phyloP scores from a whole-genome alignment of 2,113 vertebrate genomes.

The Hepsetus odoe region DNA sequence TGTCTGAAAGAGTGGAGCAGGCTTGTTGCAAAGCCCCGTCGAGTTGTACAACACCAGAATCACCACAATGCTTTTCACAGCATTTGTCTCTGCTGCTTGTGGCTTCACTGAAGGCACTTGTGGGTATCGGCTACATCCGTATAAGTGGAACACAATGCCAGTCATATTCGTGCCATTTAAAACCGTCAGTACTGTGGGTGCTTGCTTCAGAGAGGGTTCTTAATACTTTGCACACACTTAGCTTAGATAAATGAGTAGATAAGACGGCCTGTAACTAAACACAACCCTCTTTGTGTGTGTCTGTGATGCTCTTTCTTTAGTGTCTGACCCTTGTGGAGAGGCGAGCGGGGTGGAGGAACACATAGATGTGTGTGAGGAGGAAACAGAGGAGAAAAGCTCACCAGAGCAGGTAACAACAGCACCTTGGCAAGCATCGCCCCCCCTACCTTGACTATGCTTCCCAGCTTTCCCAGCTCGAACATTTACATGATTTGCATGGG shows the following conservation, averaged over 20 bases:
- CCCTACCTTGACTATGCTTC: too few relatives aligned
- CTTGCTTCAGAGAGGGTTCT: neutral
- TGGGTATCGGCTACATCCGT: constrained; percentile 3
- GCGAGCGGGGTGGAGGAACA: constrained; percentile 26
- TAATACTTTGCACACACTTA: neutral
- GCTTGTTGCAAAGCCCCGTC: constrained; percentile 5
- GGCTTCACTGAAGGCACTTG: constrained; percentile 29
- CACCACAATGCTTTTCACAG: constrained; percentile 40
- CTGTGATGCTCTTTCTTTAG: constrained; percentile 33
- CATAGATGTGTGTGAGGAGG: constrained; percentile 38
- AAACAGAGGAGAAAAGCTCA: constrained; percentile 8
- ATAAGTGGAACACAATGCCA: constrained; percentile 28
- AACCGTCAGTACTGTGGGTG: neutral
- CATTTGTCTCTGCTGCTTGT: constrained; percentile 38
- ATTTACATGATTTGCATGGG: constrained; percentile 22
- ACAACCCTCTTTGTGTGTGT: neutral
- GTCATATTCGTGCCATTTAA: constrained; percentile 3
- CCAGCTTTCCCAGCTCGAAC: constrained; percentile 1
- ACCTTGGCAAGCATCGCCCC: too few relatives aligned
- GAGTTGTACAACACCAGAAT: constrained; percentile 18
- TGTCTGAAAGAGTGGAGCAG: constrained; percentile 3
- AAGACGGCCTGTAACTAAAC: neutral
- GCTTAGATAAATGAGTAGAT: neutral
- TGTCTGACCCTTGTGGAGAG: constrained; percentile 50
- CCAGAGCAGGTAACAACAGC: constrained; percentile 25